A percentile compares a stretch with the other conserved stretches of the same genome.
Conservation (phyloP, 2,113 vertebrate genomes). For the Trinectes maculatus region DNA sequence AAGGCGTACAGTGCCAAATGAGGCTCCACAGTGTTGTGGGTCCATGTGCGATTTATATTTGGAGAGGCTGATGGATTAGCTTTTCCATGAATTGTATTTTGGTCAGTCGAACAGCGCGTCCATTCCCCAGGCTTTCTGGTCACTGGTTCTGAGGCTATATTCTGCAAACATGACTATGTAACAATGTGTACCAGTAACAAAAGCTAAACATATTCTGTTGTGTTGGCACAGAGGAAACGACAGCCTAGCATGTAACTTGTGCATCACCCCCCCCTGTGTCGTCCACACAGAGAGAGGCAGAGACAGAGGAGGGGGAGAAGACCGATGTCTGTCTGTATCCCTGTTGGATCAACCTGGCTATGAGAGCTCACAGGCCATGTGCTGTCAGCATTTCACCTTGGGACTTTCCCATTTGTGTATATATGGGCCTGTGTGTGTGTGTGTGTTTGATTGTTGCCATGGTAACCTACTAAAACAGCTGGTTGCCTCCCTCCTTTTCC, state of each 20-base stretch:
- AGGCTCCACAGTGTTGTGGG: not conserved
- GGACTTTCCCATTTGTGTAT: constrained; percentile 47
- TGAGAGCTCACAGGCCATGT: constrained; percentile 52
- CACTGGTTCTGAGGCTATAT: constrained; percentile 30
- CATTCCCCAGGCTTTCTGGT: constrained; percentile 8
- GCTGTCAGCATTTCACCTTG: constrained; percentile 26
- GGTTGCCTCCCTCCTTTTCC: constrained; percentile 50
- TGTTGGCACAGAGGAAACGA: constrained; percentile 22
- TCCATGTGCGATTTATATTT: constrained; percentile 52
- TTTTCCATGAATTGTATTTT: constrained; percentile 63
- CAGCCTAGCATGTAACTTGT: constrained; percentile 10
- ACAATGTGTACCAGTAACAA: constrained; percentile 55
- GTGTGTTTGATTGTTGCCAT: constrained; percentile 35
- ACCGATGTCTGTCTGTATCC: constrained; percentile 33
- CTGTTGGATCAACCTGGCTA: constrained; percentile 50
- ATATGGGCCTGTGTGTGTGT: constrained; percentile 6
- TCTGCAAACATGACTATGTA: constrained; percentile 39
- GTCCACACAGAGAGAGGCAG: constrained; percentile 4
- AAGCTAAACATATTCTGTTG: constrained; percentile 32
- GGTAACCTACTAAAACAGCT: constrained; percentile 59
- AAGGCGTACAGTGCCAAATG: not conserved
- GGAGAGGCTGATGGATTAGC: constrained; percentile 43
- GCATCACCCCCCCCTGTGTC: constrained; percentile 5
- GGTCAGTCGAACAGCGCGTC: constrained; percentile 28
- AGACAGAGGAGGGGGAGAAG: constrained; percentile 1